phyloP scores from a whole-genome alignment of 2,888 invertebrate genomes.

The Gari tellinella region DNA sequence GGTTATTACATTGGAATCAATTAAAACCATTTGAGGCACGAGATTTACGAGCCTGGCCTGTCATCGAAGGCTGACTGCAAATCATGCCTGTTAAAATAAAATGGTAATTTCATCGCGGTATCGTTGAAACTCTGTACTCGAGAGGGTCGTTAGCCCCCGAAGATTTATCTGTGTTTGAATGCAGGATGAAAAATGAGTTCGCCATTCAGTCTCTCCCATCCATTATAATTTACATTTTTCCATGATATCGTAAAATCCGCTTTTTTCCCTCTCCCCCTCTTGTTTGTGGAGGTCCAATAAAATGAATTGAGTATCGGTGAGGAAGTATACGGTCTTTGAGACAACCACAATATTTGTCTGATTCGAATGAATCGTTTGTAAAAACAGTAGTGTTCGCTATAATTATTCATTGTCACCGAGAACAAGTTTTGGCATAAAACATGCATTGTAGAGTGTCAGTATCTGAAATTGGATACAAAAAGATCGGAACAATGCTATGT shows the following conservation, averaged over 20 bases:
- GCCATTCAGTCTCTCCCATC: constrained; percentile 41
- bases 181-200: constrained; percentile 54
- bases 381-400: too few species aligned
- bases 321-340: too few species aligned
- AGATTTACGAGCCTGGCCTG: constrained; percentile 50
- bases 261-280: too few species aligned
- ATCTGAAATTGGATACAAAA: too few species aligned
- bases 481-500: too few species aligned
- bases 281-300: too few species aligned
- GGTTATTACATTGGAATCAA: constrained; percentile 51
- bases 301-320: too few species aligned
- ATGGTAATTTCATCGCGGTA: constrained; percentile 62
- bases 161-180: constrained; percentile 60
- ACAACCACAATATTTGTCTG: too few species aligned
- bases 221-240: constrained; percentile 40
- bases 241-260: constrained; percentile 1
- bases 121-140: constrained; percentile 30
- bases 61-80: constrained; percentile 46
- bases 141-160: constrained; percentile 34
- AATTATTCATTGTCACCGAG: too few species aligned
- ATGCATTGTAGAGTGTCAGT: too few species aligned
- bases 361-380: too few species aligned
- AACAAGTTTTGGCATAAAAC: too few species aligned
- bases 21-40: constrained; percentile 46
- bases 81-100: constrained; percentile 55